Conservation (phyloP, 2,113 vertebrate genomes). For the Chroicocephalus ridibundus region DNA sequence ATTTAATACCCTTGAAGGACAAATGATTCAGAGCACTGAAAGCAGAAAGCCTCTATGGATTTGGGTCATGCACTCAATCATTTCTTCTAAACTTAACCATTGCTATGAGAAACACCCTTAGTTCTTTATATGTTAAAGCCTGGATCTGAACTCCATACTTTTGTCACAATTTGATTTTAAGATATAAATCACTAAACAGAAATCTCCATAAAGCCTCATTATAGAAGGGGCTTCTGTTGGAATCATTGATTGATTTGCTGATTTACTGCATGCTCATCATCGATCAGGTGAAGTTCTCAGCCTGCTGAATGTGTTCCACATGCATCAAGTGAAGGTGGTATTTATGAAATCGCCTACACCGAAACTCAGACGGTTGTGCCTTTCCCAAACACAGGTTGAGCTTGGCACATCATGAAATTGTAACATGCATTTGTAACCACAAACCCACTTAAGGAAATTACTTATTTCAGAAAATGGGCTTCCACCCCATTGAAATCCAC, state of each 20-base stretch:
- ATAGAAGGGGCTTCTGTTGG: not conserved
- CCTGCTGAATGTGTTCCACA: not conserved
- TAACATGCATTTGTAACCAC: not conserved
- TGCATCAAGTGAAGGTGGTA: not conserved
- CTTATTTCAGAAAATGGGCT: not conserved
- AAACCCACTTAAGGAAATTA: not conserved
- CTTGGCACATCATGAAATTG: not conserved
- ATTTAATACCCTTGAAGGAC: slow-evolving; percentile 31
- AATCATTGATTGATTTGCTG: not conserved
- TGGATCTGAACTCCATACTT: not conserved
- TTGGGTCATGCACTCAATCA: slow-evolving; percentile 20
- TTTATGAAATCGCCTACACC: not conserved
- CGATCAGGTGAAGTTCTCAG: not conserved
- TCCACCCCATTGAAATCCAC: not conserved
- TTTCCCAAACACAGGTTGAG: not conserved
- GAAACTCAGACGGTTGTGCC: not conserved
- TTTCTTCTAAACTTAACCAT: slow-evolving; percentile 1
- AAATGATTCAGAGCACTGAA: not conserved
- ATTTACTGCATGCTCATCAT: not conserved
- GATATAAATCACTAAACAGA: slow-evolving; percentile 4
- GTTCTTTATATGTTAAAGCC: not conserved
- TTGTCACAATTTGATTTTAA: not conserved
- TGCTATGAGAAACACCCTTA: not conserved
- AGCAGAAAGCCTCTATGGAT: not conserved
- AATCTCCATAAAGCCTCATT: not conserved